phyloP scores from a whole-genome alignment of 2,888 invertebrate genomes.

The Germaria angustata region DNA sequence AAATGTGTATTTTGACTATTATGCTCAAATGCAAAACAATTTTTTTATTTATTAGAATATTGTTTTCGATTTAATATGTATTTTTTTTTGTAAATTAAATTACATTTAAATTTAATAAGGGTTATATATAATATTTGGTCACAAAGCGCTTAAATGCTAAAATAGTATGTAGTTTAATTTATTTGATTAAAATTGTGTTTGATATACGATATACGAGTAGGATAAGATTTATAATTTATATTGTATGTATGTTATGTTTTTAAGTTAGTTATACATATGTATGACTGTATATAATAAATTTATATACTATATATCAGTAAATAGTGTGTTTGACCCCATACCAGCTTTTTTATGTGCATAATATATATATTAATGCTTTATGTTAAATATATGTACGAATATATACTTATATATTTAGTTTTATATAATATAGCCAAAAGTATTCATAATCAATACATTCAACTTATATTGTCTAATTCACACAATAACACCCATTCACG shows the following conservation, averaged over 20 bases:
- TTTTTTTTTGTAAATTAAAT: conserved; percentile 7
- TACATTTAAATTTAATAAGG: conserved; percentile 18
- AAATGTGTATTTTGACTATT: conserved; percentile 67
- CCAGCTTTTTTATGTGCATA: conserved; percentile 75
- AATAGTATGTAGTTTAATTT: conserved; percentile 22
- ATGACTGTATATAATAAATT: background rate
- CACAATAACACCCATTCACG: conserved; percentile 76
- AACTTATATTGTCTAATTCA: conserved; percentile 80
- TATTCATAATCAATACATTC: conserved; percentile 27
- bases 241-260: background rate
- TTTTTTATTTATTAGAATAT: conserved; percentile 29
- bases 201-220: background rate
- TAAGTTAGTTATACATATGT: background rate
- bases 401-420: background rate
- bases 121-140: conserved; percentile 62
- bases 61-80: conserved; percentile 24
- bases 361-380: conserved; percentile 40
- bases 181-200: background rate
- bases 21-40: conserved; percentile 68
- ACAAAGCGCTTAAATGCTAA: conserved; percentile 67
- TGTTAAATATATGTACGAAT: background rate
- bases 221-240: background rate
- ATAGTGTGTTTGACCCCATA: conserved; percentile 79
- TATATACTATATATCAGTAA: conserved; percentile 45
- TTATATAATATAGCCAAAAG: background rate